Evolutionary conservation across 2,797 vertebrate genomes (phyloP).

Genomic region (Avahi laniger): DNA sequence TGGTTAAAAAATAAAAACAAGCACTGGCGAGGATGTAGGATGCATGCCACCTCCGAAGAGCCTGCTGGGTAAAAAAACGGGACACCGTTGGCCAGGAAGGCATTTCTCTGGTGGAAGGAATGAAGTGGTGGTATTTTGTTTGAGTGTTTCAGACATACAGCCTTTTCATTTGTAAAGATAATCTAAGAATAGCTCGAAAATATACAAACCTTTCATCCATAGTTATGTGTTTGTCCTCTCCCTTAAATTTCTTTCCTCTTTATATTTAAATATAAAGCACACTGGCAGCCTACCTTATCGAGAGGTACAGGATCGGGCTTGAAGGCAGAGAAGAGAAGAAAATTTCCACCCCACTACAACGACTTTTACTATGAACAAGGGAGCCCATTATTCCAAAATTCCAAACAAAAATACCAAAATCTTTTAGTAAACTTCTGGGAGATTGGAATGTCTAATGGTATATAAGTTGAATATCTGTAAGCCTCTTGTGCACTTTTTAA

Average conservation of each 20-base stretch:
- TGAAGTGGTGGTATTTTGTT: background rate
- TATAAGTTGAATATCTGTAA: background rate
- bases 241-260: background rate
- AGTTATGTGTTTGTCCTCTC: background rate
- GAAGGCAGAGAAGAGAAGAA: background rate
- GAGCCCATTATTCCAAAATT: slow-evolving; percentile 16
- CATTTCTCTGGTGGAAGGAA: background rate
- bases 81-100: background rate
- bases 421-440: slow-evolving; percentile 33
- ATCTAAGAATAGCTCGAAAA: background rate
- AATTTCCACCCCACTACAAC: too few species aligned
- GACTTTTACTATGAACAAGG: background rate
- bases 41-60: background rate
- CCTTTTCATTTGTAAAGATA: slow-evolving; percentile 1
- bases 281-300: background rate
- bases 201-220: background rate
- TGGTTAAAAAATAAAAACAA: background rate
- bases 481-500: background rate
- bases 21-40: rapidly evolving
- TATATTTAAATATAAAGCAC: background rate
- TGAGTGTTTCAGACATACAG: background rate
- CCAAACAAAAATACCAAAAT: slow-evolving; percentile 27
- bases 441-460: background rate
- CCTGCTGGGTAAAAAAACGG: background rate
- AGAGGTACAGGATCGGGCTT: background rate